Conservation (phyloP, 2,113 vertebrate genomes). For the Siniperca knerii region DNA sequence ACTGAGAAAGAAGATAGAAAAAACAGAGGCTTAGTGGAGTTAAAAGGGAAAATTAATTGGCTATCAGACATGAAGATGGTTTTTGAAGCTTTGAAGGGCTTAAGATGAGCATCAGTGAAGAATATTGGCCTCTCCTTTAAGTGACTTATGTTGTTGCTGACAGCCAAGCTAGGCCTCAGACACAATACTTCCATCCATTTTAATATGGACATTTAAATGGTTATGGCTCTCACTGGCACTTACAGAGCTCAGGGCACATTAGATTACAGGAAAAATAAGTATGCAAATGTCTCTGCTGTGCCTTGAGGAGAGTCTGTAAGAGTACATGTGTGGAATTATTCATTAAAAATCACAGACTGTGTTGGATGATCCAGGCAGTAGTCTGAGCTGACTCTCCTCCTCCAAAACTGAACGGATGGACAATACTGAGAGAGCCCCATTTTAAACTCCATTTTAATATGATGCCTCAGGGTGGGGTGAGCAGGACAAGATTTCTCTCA, state of each 20-base stretch:
- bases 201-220: slow-evolving; percentile 33
- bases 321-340: slow-evolving; percentile 63
- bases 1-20: slow-evolving; percentile 9
- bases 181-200: slow-evolving; percentile 28
- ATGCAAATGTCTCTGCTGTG: slow-evolving; percentile 42
- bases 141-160: slow-evolving; percentile 13
- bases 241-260: slow-evolving; percentile 35
- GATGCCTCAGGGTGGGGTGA: neutral
- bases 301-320: slow-evolving; percentile 57
- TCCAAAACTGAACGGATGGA: slow-evolving; percentile 13
- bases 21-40: slow-evolving; percentile 53
- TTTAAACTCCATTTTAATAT: neutral
- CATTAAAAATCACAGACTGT: slow-evolving; percentile 50
- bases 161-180: neutral
- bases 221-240: slow-evolving; percentile 33
- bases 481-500: slow-evolving; percentile 1
- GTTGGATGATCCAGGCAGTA: slow-evolving; percentile 12
- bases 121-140: slow-evolving; percentile 12
- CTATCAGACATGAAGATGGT: slow-evolving; percentile 55
- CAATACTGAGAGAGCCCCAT: slow-evolving; percentile 1
- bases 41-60: slow-evolving; percentile 61
- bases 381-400: slow-evolving; percentile 8
- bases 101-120: slow-evolving; percentile 25
- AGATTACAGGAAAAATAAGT: slow-evolving; percentile 48
- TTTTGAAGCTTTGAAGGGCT: slow-evolving; percentile 51